A percentile compares a stretch with the other conserved stretches of the same genome.
phyloP scores from a whole-genome alignment of 2,113 vertebrate species.

The Peromyscus polionotus region DNA sequence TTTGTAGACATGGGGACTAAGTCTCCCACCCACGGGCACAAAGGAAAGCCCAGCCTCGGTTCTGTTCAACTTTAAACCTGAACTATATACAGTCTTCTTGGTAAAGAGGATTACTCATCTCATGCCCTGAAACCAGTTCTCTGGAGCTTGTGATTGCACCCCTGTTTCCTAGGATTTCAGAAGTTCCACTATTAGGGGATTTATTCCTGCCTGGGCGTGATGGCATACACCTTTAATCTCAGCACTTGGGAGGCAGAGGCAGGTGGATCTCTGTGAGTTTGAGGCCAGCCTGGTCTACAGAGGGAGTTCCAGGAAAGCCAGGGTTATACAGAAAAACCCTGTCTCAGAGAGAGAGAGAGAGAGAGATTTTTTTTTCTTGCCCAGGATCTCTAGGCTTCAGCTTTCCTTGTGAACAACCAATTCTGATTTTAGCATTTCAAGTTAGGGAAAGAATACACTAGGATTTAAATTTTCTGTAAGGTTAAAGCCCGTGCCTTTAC shows the following conservation, averaged over 20 bases:
- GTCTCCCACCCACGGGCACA: neutral
- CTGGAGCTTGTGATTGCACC: neutral
- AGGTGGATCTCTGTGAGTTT: neutral
- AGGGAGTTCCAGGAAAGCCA: neutral
- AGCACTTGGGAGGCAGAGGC: neutral
- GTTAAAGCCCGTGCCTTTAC: neutral
- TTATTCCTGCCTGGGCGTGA: neutral
- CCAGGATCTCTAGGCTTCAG: neutral
- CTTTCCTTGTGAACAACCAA: neutral
- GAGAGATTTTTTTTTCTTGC: neutral
- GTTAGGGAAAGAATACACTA: neutral
- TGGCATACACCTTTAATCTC: neutral
- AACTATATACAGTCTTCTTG: neutral
- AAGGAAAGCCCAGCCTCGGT: neutral
- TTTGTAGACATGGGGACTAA: neutral
- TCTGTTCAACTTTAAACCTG: neutral
- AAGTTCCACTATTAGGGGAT: neutral
- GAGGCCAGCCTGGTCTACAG: neutral
- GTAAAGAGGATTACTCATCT: neutral
- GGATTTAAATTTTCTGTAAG: neutral
- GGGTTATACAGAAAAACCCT: neutral
- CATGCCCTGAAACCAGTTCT: neutral
- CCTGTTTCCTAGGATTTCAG: no score
- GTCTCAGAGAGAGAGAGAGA: neutral
- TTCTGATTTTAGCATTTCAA: neutral